A percentile compares a stretch with the other conserved stretches of the same genome.
These are phyloP conservation scores for Trogon melanurus DNA, from an alignment of 2,113 vertebrate species.

Conservation along the genomic window DNA sequence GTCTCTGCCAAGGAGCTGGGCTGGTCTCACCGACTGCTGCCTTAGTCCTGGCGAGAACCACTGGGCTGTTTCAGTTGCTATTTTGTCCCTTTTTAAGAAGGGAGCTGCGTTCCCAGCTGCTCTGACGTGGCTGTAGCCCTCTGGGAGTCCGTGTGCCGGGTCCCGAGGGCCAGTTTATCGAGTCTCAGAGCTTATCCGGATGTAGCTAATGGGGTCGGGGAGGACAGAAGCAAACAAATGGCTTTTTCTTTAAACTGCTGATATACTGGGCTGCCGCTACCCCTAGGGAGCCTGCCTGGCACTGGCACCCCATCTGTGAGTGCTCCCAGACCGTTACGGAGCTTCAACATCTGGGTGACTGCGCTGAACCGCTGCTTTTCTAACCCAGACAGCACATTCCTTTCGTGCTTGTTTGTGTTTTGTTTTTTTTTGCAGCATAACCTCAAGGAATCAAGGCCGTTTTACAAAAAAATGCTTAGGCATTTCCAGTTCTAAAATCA, in stretches of 20 bases:
- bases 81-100: background rate
- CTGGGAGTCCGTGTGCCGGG: background rate
- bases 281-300: background rate
- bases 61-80: background rate
- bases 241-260: background rate
- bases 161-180: accelerated
- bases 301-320: background rate
- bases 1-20: background rate
- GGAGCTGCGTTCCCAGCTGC: background rate
- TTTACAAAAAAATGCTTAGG: background rate
- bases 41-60: background rate
- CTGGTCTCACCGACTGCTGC: background rate
- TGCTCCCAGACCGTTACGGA: background rate
- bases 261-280: background rate
- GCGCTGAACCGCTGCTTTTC: background rate
- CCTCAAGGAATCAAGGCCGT: background rate
- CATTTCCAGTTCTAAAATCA: background rate
- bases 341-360: background rate
- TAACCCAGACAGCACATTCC: background rate
- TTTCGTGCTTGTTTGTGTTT: background rate
- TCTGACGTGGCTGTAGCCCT: background rate
- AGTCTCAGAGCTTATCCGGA: background rate
- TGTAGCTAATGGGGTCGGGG: background rate
- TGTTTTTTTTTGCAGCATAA: background rate
- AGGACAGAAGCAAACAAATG: background rate